Base-by-base conservation (phyloP, 2,888 invertebrate genomes). In the Syritta pipiens region DNA sequence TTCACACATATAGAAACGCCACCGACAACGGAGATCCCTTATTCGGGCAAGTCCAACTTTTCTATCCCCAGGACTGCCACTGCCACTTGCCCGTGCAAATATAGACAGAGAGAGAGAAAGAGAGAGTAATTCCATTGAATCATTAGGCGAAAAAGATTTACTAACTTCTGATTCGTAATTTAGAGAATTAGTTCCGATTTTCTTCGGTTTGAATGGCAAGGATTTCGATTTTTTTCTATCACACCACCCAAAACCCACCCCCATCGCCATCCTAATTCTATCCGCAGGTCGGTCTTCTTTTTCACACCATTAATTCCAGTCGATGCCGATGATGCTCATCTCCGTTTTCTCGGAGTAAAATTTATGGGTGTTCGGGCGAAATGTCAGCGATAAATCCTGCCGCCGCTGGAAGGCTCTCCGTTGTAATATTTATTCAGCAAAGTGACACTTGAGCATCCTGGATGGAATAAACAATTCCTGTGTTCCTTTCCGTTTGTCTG, bases 61-160 rank as follows among this genome's bases (percentile, higher is more conserved):
- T 40, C 37, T 22, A n/a, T 5, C 20, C 19, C 10, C n/a, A 17
- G 1, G 1, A 1, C 10, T 28, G 9, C 14, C 2, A 4, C n/a
- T 10, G 10, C 26, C 26, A n/a, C 7, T 12, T 12, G 26, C 30
- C 1, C n/a, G 30, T 12, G 5, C 32, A 24, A 48, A 22, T n/a
- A 9, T 28, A 42, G 20, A 40, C 26, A 1, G 20, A 10, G 10
- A n/a, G n/a, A n/a, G n/a, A n/a, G n/a, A n/a, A n/a, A n/a, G n/a
- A n/a, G n/a, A 79, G 51, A 68, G 67, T 74, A 79, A 68, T 79
- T 79, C 20, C 67, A 40, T 62, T 57, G 55, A 79, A 67, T 74
- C 79, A 79, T 79, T 79, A 79, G 79, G 79, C 79, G 74, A 71
- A 67, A 79, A 79, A 79, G 79, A 79, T 79, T 79, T 79, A 79